Base-by-base conservation (phyloP, 2,113 vertebrate genomes). In the Choloepus hoffmanni region DNA sequence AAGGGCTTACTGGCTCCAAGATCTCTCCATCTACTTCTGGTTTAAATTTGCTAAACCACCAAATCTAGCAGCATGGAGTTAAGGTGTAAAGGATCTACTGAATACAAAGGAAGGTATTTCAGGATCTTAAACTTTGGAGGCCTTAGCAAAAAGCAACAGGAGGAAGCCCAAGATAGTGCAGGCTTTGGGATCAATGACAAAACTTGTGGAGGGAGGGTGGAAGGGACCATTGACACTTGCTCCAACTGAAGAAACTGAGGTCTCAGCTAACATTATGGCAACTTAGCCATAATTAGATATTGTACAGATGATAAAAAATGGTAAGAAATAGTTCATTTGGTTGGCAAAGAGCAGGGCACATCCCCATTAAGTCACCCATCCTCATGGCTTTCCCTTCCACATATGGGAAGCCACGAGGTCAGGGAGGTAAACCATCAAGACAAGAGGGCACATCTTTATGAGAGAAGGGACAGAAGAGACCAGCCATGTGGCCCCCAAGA, bases 1-100 rank as follows among this genome's bases (percentile, higher is more conserved):
- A 84, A 89, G n/a, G 26, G 58, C 36, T 92, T 40, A 63, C 40
- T 87, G 58, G 86, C 43, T 86, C 82, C 78, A 62, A 70, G 60
- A 67, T 19, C 30, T 85, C 33, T 28, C 70, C 62, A 18, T 60
- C 30, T 14, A 63, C 87, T 94, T 92, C 45, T 76, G 48, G 60
- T 50, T n/a, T 72, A 45, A 26, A 18, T 12, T n/a, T 60, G 79
- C 84, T 85, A 55, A 84, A 63, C 12, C 43, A 53, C 2, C 21
- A 86, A 19, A 93, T 16, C 55, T 33, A 33, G 73, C 23, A 73
- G 73, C 40, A 55, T n/a, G 83, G 36, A 85, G n/a, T 76, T 23
- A 50, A 72, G 28, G 40, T 58, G 15, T 23, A 33, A 58, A 89
- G 43, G 9, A 60, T 36, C 67, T 53, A 21, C 48, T 78, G 48